Percentiles rank a stretch among this genome's conserved stretches.
phyloP scores from a whole-genome alignment of 2,797 vertebrate species.

The Gymnocypris eckloni region DNA sequence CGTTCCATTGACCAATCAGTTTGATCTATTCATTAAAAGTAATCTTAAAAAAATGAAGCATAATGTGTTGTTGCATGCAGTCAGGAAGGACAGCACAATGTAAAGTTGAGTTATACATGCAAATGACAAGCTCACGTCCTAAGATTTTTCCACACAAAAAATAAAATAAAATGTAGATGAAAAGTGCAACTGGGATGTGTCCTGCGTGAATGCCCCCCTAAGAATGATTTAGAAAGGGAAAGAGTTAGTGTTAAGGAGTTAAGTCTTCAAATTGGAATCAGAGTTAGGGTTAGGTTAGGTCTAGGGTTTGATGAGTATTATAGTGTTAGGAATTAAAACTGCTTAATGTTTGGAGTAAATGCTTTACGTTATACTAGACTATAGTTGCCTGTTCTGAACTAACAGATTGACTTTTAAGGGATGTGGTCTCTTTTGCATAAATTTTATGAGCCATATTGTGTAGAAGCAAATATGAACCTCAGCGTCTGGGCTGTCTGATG shows the following conservation, averaged over 20 bases:
- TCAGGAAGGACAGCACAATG: neutral
- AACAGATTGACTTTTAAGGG: slow-evolving; percentile 19
- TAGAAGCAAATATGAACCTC: slow-evolving; percentile 68
- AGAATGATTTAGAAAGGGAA: neutral
- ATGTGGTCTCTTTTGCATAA: slow-evolving; percentile 8
- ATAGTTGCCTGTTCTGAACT: slow-evolving; percentile 35
- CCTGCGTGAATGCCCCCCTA: neutral
- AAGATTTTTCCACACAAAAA: neutral
- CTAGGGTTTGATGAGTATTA: neutral
- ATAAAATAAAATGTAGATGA: neutral
- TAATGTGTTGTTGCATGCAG: slow-evolving; percentile 1
- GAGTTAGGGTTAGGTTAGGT: neutral
- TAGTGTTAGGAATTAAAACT: slow-evolving; percentile 1
- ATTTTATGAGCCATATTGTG: slow-evolving; percentile 60
- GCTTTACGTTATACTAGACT: slow-evolving; percentile 13
- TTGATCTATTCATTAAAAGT: neutral
- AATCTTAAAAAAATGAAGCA: neutral
- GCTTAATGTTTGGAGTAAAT: slow-evolving; percentile 34
- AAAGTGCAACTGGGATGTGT: neutral
- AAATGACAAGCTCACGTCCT: neutral
- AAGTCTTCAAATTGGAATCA: neutral
- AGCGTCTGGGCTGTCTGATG: slow-evolving; percentile 66
- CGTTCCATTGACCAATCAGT: neutral
- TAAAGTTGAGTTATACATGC: neutral
- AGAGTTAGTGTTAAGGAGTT: neutral